These are phyloP conservation scores for Labrus mixtus DNA, from an alignment of 2,113 vertebrate genomes.

Conservation along the genomic window DNA sequence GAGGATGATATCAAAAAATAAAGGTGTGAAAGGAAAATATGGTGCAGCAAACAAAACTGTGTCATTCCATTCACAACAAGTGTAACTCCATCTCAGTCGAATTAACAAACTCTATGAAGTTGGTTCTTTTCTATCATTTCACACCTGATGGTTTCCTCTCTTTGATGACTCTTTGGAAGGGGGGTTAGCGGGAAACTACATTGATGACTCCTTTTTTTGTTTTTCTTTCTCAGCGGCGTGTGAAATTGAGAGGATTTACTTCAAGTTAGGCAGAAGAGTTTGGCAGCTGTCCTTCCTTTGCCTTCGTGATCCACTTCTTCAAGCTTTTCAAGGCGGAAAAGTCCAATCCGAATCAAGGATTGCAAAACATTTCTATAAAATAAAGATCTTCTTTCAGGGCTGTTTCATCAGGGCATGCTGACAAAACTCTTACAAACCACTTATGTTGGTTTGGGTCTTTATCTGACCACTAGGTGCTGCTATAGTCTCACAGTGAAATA, in stretches of 20 bases:
- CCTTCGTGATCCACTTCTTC: not conserved
- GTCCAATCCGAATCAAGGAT: constrained; percentile 10
- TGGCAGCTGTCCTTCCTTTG: constrained; percentile 9
- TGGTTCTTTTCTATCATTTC: constrained; percentile 6
- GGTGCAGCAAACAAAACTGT: constrained; percentile 37
- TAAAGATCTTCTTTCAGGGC: constrained; percentile 58
- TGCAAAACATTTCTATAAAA: constrained; percentile 1
- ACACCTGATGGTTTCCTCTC: constrained; percentile 20
- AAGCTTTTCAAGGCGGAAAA: constrained; percentile 13
- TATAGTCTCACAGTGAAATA: constrained; percentile 83
- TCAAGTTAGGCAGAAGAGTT: constrained; percentile 35
- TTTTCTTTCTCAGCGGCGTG: constrained; percentile 27
- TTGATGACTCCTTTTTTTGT: constrained; percentile 16
- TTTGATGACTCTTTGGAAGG: constrained; percentile 59
- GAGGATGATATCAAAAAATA: constrained; percentile 38
- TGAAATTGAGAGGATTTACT: constrained; percentile 43
- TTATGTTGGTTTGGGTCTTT: constrained; percentile 48
- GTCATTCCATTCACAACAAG: constrained; percentile 17
- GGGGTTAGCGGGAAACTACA: constrained; percentile 9
- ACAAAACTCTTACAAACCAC: constrained; percentile 47
- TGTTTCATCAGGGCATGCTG: constrained; percentile 59
- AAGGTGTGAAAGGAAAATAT: constrained; percentile 25
- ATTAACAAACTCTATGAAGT: constrained; percentile 13
- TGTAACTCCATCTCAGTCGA: constrained; percentile 13
- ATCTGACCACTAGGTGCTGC: constrained; percentile 78